A percentile compares a stretch with the other conserved stretches of the same genome.
These are phyloP conservation scores for Candoia aspera DNA, from an alignment of 2,113 vertebrate species.

Conservation along the genomic window DNA sequence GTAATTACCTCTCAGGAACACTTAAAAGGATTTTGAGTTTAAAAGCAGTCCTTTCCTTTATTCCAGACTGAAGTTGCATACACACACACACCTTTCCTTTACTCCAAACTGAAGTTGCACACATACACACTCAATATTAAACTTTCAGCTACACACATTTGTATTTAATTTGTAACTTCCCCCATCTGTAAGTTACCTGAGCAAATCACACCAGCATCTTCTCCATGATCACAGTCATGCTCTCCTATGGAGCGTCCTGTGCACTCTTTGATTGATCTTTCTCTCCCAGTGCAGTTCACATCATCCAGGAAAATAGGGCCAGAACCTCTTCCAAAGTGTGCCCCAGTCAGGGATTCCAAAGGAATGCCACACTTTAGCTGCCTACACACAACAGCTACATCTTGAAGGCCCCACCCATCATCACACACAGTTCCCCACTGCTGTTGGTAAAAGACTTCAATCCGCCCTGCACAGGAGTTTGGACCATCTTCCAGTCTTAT, in stretches of 20 bases:
- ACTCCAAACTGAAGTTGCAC: not conserved
- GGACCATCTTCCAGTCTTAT: constrained; percentile 37
- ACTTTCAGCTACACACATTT: not conserved
- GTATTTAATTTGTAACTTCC: not conserved
- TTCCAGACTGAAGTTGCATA: no score
- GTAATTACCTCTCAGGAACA: not conserved
- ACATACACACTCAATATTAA: not conserved
- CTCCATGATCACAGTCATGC: constrained; percentile 37
- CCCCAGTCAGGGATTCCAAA: fast-evolving
- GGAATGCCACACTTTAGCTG: constrained; percentile 54
- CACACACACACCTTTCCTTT: no score
- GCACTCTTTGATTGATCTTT: constrained; percentile 43
- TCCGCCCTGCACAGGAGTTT: constrained; percentile 41
- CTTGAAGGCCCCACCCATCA: constrained; percentile 25
- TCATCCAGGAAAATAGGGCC: constrained; percentile 47
- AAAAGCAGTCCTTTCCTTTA: no score
- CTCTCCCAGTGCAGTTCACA: constrained; percentile 24
- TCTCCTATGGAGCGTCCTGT: constrained; percentile 23
- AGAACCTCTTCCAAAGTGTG: constrained; percentile 34
- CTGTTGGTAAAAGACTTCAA: constrained; percentile 45
- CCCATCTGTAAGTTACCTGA: constrained; percentile 13
- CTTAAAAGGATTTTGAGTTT: not conserved
- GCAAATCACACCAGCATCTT: constrained; percentile 42
- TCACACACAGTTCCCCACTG: constrained; percentile 59
- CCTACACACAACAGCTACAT: constrained; percentile 49